Evolutionary conservation across 2,113 vertebrate species (phyloP).

Genomic region (Lathamus discolor): DNA sequence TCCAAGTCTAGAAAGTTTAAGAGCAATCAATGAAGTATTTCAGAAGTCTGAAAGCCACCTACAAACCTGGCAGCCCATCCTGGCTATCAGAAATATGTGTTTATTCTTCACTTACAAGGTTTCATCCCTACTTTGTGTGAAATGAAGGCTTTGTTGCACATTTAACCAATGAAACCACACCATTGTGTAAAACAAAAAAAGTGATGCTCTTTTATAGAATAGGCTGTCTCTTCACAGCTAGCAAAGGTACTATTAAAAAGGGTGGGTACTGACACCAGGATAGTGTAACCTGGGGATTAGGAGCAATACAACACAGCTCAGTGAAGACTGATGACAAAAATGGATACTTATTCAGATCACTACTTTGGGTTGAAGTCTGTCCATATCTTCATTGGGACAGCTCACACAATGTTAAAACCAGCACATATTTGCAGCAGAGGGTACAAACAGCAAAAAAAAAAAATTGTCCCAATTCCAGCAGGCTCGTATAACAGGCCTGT

Average conservation of each 20-base stretch:
- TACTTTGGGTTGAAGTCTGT: background rate
- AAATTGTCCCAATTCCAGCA: background rate
- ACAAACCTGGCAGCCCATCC: background rate
- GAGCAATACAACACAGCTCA: background rate
- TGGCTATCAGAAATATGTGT: background rate
- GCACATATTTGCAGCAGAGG: background rate
- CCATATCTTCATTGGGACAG: background rate
- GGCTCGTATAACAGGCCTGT: background rate
- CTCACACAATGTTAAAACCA: background rate
- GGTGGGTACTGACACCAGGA: background rate
- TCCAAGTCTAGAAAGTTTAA: background rate
- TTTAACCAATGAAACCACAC: background rate
- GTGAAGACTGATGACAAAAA: background rate
- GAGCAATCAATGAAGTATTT: background rate
- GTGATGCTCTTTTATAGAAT: fast-evolving
- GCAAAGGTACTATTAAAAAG: background rate
- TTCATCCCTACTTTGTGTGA: background rate
- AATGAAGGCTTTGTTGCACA: background rate
- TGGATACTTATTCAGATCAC: background rate
- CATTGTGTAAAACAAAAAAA: background rate
- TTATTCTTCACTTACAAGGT: background rate
- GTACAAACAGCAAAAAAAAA: background rate
- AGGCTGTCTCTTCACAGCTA: background rate
- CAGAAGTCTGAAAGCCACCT: background rate
- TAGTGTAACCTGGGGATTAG: background rate